phyloP scores from a whole-genome alignment of 2,888 invertebrate species.

The Lissonota sp. region DNA sequence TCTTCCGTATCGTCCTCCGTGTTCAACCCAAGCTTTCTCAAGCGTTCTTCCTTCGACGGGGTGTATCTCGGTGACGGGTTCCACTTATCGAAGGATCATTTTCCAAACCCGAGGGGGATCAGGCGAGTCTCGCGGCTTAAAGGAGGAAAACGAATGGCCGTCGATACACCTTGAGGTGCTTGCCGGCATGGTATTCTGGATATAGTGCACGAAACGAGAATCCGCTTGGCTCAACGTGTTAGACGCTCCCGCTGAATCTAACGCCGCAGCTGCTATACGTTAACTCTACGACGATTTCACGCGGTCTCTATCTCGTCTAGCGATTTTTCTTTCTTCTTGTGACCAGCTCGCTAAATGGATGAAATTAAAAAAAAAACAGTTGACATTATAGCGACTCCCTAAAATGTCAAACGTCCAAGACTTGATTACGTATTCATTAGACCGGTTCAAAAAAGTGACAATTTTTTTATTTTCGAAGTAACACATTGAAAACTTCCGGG shows the following conservation, averaged over 20 bases:
- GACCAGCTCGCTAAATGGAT: neutral
- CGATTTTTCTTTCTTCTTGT: neutral
- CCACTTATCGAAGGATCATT: constrained; percentile 82
- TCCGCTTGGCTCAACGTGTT: constrained; percentile 62
- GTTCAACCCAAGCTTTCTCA: neutral
- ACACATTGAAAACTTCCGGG: too few species aligned
- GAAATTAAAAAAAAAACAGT: neutral
- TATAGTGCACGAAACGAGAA: constrained; percentile 61
- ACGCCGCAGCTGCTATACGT: too few species aligned
- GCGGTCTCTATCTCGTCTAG: neutral
- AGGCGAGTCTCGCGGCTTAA: constrained; percentile 73
- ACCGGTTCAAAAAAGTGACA: too few species aligned
- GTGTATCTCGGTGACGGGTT: constrained; percentile 70
- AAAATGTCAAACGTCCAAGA: constrained; percentile 74
- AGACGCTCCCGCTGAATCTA: too few species aligned
- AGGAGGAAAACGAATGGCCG: constrained; percentile 79
- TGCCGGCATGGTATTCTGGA: constrained; percentile 57
- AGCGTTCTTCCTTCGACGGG: constrained; percentile 41
- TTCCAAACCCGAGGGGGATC: constrained; percentile 76
- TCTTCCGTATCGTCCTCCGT: constrained; percentile 24
- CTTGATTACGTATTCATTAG: constrained; percentile 78
- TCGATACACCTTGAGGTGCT: constrained; percentile 74
- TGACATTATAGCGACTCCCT: constrained; percentile 68
- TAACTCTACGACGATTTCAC: neutral
- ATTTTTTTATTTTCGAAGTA: too few species aligned